These are phyloP conservation scores for Leptinotarsa juncta DNA, from an alignment of 2,888 invertebrate genomes.

Conservation along the genomic window DNA sequence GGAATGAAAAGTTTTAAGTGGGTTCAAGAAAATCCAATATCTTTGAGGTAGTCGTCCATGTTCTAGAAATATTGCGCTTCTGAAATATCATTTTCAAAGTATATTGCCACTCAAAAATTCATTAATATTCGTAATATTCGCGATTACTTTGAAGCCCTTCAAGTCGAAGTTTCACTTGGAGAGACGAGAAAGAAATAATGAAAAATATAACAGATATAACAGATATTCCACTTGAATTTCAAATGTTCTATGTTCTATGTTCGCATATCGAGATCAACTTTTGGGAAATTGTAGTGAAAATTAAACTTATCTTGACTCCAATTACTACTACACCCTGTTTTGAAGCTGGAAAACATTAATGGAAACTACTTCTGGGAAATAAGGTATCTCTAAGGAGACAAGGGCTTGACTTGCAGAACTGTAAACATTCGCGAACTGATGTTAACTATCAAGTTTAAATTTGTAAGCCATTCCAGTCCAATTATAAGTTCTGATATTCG, in stretches of 20 bases:
- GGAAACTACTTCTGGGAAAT: background rate
- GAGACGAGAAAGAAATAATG: no score
- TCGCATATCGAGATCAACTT: background rate
- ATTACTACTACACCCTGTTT: background rate
- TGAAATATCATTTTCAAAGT: no score
- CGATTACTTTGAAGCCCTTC: no score
- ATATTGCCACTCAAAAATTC: no score
- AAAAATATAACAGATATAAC: no score
- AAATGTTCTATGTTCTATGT: background rate
- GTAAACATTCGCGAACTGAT: background rate
- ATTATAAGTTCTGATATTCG: background rate
- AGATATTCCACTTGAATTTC: no score
- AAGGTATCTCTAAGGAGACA: background rate
- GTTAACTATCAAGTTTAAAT: conserved; percentile 2
- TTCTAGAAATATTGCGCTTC: no score
- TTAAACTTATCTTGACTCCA: background rate
- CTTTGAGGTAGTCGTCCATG: no score
- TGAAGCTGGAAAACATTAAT: background rate
- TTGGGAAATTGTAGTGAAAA: background rate
- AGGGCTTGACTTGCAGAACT: background rate
- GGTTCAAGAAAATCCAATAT: no score
- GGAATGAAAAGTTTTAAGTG: no score
- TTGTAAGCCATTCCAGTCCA: background rate
- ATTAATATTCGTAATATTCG: no score
- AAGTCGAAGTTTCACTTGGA: no score